phyloP scores from a whole-genome alignment of 1,140 invertebrate genomes.

The Ooceraea biroi region DNA sequence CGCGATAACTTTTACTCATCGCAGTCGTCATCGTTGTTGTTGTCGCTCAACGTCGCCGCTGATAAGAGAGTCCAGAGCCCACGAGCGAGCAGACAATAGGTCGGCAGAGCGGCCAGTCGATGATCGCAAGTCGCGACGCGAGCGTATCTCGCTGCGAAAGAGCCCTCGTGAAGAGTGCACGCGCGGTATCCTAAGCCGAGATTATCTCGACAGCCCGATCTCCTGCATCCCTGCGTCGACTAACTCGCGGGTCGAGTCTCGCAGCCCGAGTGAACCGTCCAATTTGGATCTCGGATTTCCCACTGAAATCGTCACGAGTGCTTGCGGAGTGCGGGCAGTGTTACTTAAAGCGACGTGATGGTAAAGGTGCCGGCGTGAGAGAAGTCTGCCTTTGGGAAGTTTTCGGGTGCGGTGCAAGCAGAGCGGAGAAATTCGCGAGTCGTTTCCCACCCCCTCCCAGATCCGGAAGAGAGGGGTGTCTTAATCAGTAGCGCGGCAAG shows the following conservation, averaged over 20 bases:
- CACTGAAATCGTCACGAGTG: not conserved
- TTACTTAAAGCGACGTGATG: not conserved
- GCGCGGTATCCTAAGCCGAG: no score
- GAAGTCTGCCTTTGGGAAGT: not conserved
- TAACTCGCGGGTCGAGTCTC: slow-evolving; percentile 26
- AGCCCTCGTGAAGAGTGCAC: not conserved
- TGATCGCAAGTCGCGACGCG: slow-evolving; percentile 11
- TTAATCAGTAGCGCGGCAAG: slow-evolving; percentile 22
- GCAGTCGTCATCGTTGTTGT: no score
- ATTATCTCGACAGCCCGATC: not conserved
- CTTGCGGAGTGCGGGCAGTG: not conserved
- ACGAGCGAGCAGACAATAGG: slow-evolving; percentile 18
- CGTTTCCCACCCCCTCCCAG: not conserved
- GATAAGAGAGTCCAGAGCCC: slow-evolving; percentile 20
- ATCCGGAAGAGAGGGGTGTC: slow-evolving; percentile 23
- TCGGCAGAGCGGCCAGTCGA: slow-evolving; percentile 33
- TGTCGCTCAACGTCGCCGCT: not conserved
- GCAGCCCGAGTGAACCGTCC: not conserved
- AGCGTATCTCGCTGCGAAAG: not conserved
- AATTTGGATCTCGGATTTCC: no score
- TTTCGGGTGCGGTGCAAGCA: not conserved
- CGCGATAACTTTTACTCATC: slow-evolving; percentile 40
- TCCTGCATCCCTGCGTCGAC: not conserved
- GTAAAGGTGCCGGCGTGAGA: not conserved
- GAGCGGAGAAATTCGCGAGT: not conserved